These are phyloP conservation scores for Solenopsis fugax DNA, from an alignment of 1,140 invertebrate genomes.

Conservation along the genomic window DNA sequence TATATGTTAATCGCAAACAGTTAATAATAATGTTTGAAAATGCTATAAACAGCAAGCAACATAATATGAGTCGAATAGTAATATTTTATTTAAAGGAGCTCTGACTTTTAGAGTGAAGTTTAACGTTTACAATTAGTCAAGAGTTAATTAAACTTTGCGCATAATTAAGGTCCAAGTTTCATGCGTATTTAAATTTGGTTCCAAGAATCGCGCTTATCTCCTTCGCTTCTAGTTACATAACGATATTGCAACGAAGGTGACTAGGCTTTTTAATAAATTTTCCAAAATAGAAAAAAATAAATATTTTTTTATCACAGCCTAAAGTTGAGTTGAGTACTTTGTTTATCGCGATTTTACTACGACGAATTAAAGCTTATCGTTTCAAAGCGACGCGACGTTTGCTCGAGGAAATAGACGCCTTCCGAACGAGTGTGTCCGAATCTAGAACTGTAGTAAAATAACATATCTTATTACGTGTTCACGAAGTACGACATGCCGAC, in stretches of 20 bases:
- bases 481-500: not conserved
- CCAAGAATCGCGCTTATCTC: not conserved
- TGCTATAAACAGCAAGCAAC: not conserved
- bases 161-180: not conserved
- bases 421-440: not conserved
- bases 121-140: not conserved
- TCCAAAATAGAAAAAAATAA: too few species aligned
- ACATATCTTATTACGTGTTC: not conserved
- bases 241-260: not conserved
- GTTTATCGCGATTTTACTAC: not conserved
- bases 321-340: not conserved
- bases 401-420: not conserved
- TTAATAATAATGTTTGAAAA: not conserved
- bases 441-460: conserved; percentile 11
- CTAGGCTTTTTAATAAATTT: not conserved
- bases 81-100: not conserved
- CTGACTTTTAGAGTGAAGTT: not conserved
- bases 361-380: not conserved
- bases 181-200: not conserved
- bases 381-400: not conserved
- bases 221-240: not conserved
- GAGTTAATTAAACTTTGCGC: not conserved
- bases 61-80: not conserved
- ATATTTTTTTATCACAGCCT: not conserved
- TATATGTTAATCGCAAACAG: not conserved